Base-by-base conservation (phyloP, 2,888 invertebrate genomes). In the Drosophila longiperda region DNA sequence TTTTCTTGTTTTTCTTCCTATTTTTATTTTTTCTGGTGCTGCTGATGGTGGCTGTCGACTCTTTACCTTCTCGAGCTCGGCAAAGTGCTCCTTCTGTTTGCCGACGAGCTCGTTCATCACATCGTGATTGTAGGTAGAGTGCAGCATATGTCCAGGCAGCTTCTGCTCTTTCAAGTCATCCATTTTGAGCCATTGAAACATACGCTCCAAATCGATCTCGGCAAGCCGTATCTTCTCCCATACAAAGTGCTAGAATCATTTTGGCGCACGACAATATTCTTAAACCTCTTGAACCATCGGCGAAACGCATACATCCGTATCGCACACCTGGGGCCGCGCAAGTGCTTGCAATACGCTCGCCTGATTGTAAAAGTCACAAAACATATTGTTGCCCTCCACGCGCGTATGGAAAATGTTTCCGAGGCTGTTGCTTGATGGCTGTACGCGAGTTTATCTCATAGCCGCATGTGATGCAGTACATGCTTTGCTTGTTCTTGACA, bases 401-500 rank as follows among this genome's bases (percentile, higher is more conserved):
- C 97, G 94, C 0, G 99, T 99, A 92, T 98, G 97, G 90, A 98
- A 98, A 52, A 98, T 95, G 32, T 98, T 98, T 12, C 99, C 99
- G 93, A 99, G 99, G 0, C 98, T 98, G 80, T 98, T 99, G 99
- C 88, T 97, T 97, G 26, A 99, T 95, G 0, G 98, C 98, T 0
- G 97, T 97, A 62, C 96, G 95, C 1, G 98, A 97, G 92, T 97
- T 97, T 71, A 99, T 97, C 94, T 99, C 99, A 92, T 98, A 97
- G 0, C 99, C 99, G 93, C 99, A 99, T 0, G 99, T 99, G 38
- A 99, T 97, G 93, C 99, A 99, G 92, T 98, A 98, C 95, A 98
- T 97, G 59, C 97, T 97, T 72, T 92, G 93, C 85, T 96, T 96
- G 73, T 95, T 95, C 80, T 95, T 95, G 9, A 94, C 94, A 71